Conservation (phyloP, 2,113 vertebrate genomes). For the Garra rufa region DNA sequence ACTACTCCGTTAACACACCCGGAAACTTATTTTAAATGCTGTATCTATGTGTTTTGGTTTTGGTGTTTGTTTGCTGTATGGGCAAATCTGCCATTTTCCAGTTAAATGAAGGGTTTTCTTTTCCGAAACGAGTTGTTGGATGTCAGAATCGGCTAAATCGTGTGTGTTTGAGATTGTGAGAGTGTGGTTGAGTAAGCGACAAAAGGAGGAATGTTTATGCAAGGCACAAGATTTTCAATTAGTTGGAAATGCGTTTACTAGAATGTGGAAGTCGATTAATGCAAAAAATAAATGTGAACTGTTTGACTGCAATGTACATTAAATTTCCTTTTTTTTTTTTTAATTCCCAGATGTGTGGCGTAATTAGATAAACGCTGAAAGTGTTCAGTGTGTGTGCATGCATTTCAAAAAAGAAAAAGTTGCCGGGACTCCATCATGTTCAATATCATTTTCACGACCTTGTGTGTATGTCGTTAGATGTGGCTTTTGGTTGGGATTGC, state of each 20-base stretch:
- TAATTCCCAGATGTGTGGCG: constrained; percentile 54
- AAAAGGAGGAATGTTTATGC: constrained; percentile 25
- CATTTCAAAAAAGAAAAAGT: constrained; percentile 30
- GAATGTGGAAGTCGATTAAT: constrained; percentile 66
- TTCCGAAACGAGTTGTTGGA: background rate
- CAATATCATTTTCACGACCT: constrained; percentile 62
- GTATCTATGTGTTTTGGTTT: background rate
- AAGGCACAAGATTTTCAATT: constrained; percentile 29
- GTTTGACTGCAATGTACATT: constrained; percentile 63
- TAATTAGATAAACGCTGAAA: constrained; percentile 55
- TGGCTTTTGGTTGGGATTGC: constrained; percentile 69
- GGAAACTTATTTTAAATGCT: background rate
- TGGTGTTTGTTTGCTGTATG: background rate
- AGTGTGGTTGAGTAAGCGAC: background rate
- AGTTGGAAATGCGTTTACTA: constrained; percentile 37
- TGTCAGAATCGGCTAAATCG: background rate
- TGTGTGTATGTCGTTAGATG: constrained; percentile 66
- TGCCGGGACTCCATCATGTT: constrained; percentile 50
- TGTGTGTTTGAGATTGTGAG: background rate
- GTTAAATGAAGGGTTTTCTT: background rate
- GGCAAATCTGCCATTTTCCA: background rate
- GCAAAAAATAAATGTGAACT: constrained; percentile 75
- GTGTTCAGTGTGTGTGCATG: constrained; percentile 50
- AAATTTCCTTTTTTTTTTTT: constrained; percentile 62
- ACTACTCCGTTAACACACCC: too few species aligned